These are phyloP conservation scores for Apus apus DNA, from an alignment of 2,113 vertebrate species.

Conservation along the genomic window DNA sequence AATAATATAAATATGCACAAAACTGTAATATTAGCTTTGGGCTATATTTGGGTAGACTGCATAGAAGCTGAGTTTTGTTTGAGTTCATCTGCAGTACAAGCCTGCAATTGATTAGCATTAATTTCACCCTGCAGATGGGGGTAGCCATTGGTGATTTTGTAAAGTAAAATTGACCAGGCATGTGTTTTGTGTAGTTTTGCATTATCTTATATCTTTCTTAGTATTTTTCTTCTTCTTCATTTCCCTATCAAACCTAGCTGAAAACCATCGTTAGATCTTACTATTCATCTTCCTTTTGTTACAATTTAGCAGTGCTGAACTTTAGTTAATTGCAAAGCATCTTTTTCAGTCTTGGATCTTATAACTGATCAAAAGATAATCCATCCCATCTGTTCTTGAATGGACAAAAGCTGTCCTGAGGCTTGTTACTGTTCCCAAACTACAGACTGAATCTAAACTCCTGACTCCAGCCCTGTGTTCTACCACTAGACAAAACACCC, in stretches of 20 bases:
- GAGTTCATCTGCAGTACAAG: conserved; percentile 52
- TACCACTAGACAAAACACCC: conserved; percentile 19
- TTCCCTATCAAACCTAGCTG: background rate
- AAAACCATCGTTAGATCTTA: background rate
- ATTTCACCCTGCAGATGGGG: background rate
- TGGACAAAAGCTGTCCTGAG: conserved; percentile 16
- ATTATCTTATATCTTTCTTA: background rate
- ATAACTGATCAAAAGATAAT: background rate
- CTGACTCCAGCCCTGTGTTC: background rate
- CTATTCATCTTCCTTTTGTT: background rate
- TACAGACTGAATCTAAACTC: background rate
- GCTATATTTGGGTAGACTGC: background rate
- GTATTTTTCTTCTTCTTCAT: background rate
- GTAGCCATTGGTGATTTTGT: background rate
- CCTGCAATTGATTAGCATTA: conserved; percentile 54
- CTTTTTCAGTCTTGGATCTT: background rate
- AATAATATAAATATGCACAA: conserved; percentile 1
- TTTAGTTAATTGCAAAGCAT: background rate
- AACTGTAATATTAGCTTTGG: conserved; percentile 25
- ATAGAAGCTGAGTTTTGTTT: conserved; percentile 5
- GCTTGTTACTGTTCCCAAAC: background rate
- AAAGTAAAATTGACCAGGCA: background rate
- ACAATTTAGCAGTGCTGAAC: background rate
- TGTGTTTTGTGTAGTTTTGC: background rate
- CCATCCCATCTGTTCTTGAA: background rate